These are phyloP conservation scores for Baryphthengus martii DNA, from an alignment of 2,113 vertebrate species.

Conservation along the genomic window DNA sequence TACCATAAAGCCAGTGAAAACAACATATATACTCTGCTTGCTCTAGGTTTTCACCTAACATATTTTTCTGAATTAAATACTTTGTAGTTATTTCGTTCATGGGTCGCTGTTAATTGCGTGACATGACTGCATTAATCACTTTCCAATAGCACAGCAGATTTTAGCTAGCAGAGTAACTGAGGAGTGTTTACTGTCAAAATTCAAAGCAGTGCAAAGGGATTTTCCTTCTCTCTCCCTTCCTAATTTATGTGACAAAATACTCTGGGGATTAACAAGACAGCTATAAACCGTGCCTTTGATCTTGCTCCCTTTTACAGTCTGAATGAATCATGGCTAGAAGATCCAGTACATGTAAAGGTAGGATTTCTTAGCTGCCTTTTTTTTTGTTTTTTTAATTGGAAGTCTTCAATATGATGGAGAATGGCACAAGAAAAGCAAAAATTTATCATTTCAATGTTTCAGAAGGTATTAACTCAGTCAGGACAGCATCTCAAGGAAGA, in stretches of 20 bases:
- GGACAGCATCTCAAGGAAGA: neutral
- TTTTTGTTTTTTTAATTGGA: neutral
- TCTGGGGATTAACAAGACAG: conserved; percentile 38
- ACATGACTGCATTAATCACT: neutral
- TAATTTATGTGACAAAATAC: conserved; percentile 43
- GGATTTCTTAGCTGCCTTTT: no score
- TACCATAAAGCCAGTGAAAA: neutral
- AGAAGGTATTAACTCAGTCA: neutral
- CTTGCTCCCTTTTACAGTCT: conserved; percentile 2
- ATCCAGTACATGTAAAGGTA: neutral
- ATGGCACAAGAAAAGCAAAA: neutral
- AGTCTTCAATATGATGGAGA: neutral
- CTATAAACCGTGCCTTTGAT: conserved; percentile 60
- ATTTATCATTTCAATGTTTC: neutral
- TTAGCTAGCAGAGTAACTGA: neutral
- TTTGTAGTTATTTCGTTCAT: neutral
- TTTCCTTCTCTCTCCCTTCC: neutral
- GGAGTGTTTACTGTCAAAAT: conserved; percentile 27
- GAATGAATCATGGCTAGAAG: neutral
- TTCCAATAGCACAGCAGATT: conserved; percentile 9
- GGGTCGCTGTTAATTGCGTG: neutral
- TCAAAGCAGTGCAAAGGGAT: conserved; percentile 20
- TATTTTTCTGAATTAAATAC: neutral
- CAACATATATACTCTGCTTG: neutral
- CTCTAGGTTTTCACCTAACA: neutral